Base-by-base conservation (phyloP, 2,888 invertebrate genomes). In the Lissonota sp. region DNA sequence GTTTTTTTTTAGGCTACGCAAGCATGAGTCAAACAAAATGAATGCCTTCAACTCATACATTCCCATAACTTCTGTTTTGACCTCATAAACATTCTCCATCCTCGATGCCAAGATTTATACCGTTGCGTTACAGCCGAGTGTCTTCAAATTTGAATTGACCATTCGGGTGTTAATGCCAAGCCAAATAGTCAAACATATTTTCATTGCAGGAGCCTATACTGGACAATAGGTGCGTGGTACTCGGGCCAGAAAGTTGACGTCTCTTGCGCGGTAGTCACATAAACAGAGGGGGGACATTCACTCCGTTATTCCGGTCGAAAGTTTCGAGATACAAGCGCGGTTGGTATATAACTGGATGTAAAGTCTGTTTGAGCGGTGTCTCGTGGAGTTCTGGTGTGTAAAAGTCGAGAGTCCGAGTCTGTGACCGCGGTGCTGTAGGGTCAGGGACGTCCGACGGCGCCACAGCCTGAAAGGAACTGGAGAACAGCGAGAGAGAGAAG, bases 381-480 rank as follows among this genome's bases (percentile, higher is more conserved):
- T 63, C 62, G 63, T 40, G 14, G 10, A 26, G 8, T 26, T 40
- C 10, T 8, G 26, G 14, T 63, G 51, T 60, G 44, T 49, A 4
- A 51, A 71, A 66, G 67, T 72, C 16, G 26, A 83, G 80, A 79
- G 84, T 82, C 73, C 70, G 81, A 80, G 72, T 79, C 71, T 79
- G 66, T 71, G 78, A 67, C 80, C 76, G 71, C 76, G 72, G 62
- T 74, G 72, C 58, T 53, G 81, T 80, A 84, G 83, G 84, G 86
- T 87, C 86, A 87, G 83, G 86, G 87, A 86, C 87, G 83, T 79
- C 63, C 79, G 82, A 82, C 79, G 84, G 83, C 85, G 73, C 79
- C 79, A 74, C 40, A 58, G 49, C 49, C 12, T 12, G 26, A 26
- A 26, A 26, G 26, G 26, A 26, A 26, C 26, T 26, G 26, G 40